Percentiles rank a stretch among this genome's conserved stretches.
These are phyloP conservation scores for Lethrus apterus DNA, from an alignment of 1,140 invertebrate species.

Conservation along the genomic window DNA sequence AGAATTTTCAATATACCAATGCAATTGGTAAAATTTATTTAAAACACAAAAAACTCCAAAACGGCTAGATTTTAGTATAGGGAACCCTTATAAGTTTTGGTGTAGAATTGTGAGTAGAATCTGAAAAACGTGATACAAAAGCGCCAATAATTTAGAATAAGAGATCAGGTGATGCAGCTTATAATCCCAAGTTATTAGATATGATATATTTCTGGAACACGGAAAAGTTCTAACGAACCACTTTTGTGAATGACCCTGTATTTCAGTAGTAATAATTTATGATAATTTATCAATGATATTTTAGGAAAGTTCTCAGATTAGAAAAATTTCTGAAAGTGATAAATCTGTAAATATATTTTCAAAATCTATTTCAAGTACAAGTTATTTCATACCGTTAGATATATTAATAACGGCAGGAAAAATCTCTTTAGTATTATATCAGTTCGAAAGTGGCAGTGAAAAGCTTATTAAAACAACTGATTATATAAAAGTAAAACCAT, in stretches of 20 bases:
- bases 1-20: too few species aligned
- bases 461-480: conserved; percentile 7
- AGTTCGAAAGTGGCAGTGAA: conserved; percentile 11
- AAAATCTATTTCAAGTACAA: conserved; percentile 19
- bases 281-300: not conserved
- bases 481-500: conserved; percentile 1
- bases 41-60: too few species aligned
- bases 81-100: too few species aligned
- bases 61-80: too few species aligned
- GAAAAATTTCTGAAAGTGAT: conserved; percentile 13
- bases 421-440: conserved; percentile 30
- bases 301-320: conserved; percentile 3
- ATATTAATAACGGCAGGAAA: conserved; percentile 32
- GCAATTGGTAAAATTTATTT: too few species aligned
- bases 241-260: not conserved
- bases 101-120: too few species aligned
- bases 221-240: too few species aligned
- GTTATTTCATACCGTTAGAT: conserved; percentile 25
- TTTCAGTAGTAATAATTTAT: not conserved
- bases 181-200: too few species aligned
- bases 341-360: conserved; percentile 19
- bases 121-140: too few species aligned
- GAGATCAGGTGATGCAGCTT: too few species aligned
- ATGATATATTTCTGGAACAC: too few species aligned
- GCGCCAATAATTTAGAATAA: too few species aligned